Percentiles rank a stretch among this genome's conserved stretches.
phyloP scores from a whole-genome alignment of 2,797 vertebrate species.

The Chaetophractus vellerosus region DNA sequence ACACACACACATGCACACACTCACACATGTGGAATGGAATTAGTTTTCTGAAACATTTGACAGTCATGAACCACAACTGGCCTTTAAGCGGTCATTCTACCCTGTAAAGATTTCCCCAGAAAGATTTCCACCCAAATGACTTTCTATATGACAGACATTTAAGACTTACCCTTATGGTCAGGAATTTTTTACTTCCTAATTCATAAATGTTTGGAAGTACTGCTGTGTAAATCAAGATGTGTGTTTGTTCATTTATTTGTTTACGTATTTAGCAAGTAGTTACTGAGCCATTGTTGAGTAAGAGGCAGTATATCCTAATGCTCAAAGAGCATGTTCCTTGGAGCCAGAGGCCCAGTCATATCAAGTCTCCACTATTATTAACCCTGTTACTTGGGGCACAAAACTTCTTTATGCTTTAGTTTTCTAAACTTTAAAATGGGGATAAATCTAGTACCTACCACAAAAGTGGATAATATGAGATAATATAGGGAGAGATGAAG shows the following conservation, averaged over 20 bases:
- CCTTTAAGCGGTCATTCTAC: too few relatives aligned
- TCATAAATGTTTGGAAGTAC: not conserved
- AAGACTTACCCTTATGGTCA: not conserved
- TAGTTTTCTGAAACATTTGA: not conserved
- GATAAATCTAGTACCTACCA: not conserved
- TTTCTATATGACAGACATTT: not conserved
- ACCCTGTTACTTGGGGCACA: not conserved
- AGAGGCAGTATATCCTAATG: rapidly evolving
- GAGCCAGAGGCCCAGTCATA: too few relatives aligned
- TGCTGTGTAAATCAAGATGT: not conserved
- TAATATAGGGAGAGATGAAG: not conserved
- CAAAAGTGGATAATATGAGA: not conserved
- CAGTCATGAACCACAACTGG: not conserved
- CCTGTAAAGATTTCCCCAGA: not conserved
- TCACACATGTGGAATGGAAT: not conserved
- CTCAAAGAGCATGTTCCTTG: not conserved
- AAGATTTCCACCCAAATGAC: not conserved
- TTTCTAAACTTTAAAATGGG: not conserved
- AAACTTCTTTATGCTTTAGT: not conserved
- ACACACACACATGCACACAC: not conserved
- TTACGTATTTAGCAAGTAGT: not conserved
- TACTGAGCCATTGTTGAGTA: not conserved
- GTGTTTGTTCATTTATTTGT: not conserved
- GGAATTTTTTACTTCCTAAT: not conserved
- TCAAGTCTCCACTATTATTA: not conserved